Evolutionary conservation across 2,797 vertebrate genomes (phyloP).

Genomic region (Karalla daura): DNA sequence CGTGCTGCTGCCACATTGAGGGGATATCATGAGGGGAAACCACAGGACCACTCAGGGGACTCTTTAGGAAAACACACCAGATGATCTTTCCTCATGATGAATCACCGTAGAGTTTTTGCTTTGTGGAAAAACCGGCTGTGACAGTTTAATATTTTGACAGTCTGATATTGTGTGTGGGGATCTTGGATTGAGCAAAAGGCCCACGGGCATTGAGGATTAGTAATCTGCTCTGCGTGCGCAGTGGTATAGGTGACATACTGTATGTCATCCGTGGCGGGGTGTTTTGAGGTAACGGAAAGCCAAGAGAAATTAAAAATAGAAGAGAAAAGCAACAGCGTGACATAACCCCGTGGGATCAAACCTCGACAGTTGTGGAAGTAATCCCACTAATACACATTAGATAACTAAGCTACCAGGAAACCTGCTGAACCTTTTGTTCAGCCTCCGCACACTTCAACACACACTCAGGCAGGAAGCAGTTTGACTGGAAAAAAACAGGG

Average conservation of each 20-base stretch:
- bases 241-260: not conserved
- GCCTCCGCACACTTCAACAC: not conserved
- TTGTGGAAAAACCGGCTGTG: no score
- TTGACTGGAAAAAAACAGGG: not conserved
- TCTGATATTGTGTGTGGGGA: not conserved
- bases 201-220: not conserved
- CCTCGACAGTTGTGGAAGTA: slow-evolving; percentile 52
- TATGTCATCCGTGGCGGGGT: not conserved
- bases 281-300: slow-evolving; percentile 5
- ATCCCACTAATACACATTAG: slow-evolving; percentile 53
- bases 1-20: not conserved
- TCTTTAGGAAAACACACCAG: not conserved
- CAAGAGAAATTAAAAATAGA: slow-evolving; percentile 39
- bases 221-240: not conserved
- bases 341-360: slow-evolving; percentile 47
- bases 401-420: slow-evolving; percentile 49
- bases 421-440: slow-evolving; percentile 33
- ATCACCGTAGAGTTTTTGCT: not conserved
- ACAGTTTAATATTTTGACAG: no score
- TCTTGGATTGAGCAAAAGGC: not conserved
- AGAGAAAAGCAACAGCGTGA: slow-evolving; percentile 25
- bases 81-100: not conserved
- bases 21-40: not conserved
- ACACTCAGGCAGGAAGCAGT: slow-evolving; percentile 1
- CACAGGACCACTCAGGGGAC: not conserved